Evolutionary conservation across 2,888 invertebrate genomes (phyloP), one percentile per base, ranked within the genome.

Genomic region (Phania funesta): DNA sequence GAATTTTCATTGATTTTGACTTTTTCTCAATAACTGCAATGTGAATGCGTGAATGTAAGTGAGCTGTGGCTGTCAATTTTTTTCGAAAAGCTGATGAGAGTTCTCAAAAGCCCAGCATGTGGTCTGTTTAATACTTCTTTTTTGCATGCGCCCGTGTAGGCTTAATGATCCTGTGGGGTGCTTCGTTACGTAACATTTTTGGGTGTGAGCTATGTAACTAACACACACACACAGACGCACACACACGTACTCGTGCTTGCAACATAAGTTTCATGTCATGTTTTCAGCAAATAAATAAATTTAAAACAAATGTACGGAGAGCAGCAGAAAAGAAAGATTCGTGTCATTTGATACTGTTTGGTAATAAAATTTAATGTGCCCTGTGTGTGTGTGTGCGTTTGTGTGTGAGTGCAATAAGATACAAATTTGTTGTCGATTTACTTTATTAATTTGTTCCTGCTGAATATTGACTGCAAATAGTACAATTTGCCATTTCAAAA

Each of bases 291-390:
- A 58, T 8, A 48, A 22, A 41, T 54, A 71, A 71, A 50, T n/a
- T 3, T 26, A 50, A 24, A n/a, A 24, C 58, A 52, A 11, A 48
- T 20, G 26, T 18, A 26, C 9, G 7, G 41, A 54, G 32, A 65
- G 65, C 35, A 16, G 48, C 22, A 32, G 20, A 13, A 41, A 86
- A 84, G 85, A 85, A 87, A 86, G 85, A 88, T 87, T 88, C 87
- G 85, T 88, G 88, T 88, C 88, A 88, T 88, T 88, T 88, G 88
- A 88, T 88, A 89, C 89, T 87, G 85, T 87, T 86, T 86, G 86
- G 87, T 85, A 83, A 86, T 84, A 85, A 85, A 85, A 65, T 68
- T 44, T 13, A n/a, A 18, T 65, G 9, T 56, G 18, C 0, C 0
- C 29, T 52, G 2, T 26, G 18, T 50, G 16, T 44, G 24, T 24